A percentile compares a stretch with the other conserved stretches of the same genome.
Conservation (phyloP, 1,140 invertebrate species). For the Coboldia fuscipes region DNA sequence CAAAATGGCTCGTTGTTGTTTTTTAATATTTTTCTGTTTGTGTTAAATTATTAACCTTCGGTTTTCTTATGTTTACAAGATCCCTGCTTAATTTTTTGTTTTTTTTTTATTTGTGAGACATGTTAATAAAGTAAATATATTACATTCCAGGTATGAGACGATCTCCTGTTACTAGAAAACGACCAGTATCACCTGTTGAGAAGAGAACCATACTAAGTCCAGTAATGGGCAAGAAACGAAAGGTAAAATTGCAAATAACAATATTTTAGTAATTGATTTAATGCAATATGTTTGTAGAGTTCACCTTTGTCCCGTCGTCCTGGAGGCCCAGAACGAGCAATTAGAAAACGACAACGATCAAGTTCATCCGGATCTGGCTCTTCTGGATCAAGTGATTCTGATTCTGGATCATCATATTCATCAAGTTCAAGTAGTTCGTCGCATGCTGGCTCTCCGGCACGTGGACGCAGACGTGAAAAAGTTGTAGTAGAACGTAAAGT, state of each 20-base stretch:
- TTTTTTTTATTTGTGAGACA: background rate
- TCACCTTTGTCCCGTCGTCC: too few species aligned
- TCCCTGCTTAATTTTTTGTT: background rate
- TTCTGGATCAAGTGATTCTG: constrained; percentile 28
- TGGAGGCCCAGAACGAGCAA: constrained; percentile 10
- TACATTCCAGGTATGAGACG: constrained; percentile 4
- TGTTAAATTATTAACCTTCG: too few species aligned
- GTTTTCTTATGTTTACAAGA: too few species aligned
- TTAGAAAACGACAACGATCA: constrained; percentile 12
- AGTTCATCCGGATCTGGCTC: constrained; percentile 26
- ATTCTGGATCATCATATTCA: constrained; percentile 25
- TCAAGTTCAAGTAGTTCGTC: constrained; percentile 22
- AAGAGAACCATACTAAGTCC: constrained; percentile 14
- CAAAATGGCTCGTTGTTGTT: too few species aligned
- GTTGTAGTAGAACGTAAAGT: constrained; percentile 24
- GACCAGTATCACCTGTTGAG: constrained; percentile 7
- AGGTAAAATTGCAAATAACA: too few species aligned
- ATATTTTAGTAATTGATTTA: too few species aligned
- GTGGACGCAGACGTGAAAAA: constrained; percentile 17
- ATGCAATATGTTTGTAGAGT: too few species aligned
- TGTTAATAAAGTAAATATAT: background rate
- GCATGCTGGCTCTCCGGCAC: constrained; percentile 15
- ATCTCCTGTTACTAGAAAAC: constrained; percentile 4
- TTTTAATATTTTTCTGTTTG: too few species aligned
- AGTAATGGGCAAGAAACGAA: constrained; percentile 12